Evolutionary conservation across 92 coral and sea anemone genomes (phyloP), one percentile per base, ranked within the genome.

Genomic region (Nematostella vectensis): DNA sequence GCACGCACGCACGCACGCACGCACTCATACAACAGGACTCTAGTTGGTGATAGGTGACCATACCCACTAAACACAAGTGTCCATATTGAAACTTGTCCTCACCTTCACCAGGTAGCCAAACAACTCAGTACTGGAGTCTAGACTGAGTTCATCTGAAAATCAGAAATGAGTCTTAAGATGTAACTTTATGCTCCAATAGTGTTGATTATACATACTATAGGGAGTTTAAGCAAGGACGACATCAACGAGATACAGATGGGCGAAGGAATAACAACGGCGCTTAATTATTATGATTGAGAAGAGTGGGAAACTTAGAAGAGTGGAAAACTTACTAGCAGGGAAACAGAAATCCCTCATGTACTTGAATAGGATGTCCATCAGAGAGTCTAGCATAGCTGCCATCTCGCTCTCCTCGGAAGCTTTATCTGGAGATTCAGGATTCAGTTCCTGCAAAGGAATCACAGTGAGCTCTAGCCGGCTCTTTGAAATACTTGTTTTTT

Each of bases 301-400:
- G n/a, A n/a, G n/a, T n/a, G n/a, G n/a, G n/a, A n/a, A n/a, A n/a
- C n/a, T n/a, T n/a, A n/a, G n/a, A n/a, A n/a, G n/a, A n/a, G n/a
- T n/a, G n/a, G n/a, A n/a, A n/a, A 29, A 27, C 85, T 66, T 56
- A 91, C 98, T 93, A 74, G 82, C 80, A 19, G 70, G 51, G 54
- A 62, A 65, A 65, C 95, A 86, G 22, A 78, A 29, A 0, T 82
- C 86, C 29, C 54, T 50, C 17, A 86, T 59, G 33, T 74, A 71
- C 0, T 50, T 59, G 28, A 82, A 79, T 29, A 86, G 12, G 29
- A 82, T 78, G 37, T 59, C 68, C 93, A 91, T 85, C 4, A 91
- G 70, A 47, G 69, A 47, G 49, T 91, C 98, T 31, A 91, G 56
- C 59, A 62, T 86, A 56, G 85, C 93, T 2, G 85, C 98, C 96